phyloP scores from a whole-genome alignment of 2,888 invertebrate species.

The Amphipoea lucens region DNA sequence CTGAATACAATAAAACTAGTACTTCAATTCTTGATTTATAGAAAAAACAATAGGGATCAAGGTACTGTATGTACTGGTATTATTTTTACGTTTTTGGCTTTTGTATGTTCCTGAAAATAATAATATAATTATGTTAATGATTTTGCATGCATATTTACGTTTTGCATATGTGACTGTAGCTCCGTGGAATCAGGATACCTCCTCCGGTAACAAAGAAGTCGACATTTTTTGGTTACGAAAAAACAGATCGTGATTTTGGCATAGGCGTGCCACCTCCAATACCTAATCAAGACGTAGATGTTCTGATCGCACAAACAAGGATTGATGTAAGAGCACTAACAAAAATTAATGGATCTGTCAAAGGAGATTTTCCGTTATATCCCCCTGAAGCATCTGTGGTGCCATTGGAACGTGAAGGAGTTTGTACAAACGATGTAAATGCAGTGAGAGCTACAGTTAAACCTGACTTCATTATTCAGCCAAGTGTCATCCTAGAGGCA shows the following conservation, averaged over 20 bases:
- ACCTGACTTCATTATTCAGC: conserved; percentile 73
- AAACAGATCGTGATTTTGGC: conserved; percentile 74
- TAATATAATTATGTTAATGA: not conserved
- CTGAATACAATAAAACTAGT: not conserved
- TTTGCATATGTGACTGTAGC: conserved; percentile 67
- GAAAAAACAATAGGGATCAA: not conserved
- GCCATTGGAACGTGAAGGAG: conserved; percentile 70
- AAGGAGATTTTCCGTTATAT: conserved; percentile 81
- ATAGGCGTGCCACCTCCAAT: conserved; percentile 56
- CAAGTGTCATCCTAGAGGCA: conserved; percentile 76
- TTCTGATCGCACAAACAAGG: conserved; percentile 80
- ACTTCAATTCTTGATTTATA: not conserved
- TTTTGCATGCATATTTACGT: not conserved
- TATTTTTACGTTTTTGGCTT: no score
- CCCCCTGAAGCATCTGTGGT: conserved; percentile 72
- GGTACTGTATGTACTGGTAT: not conserved
- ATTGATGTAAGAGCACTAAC: conserved; percentile 77
- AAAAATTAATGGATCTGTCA: conserved; percentile 75
- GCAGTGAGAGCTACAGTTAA: conserved; percentile 69
- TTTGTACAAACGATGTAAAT: conserved; percentile 85
- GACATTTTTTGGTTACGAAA: conserved; percentile 78
- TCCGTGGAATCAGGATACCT: conserved; percentile 75
- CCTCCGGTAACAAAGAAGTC: conserved; percentile 44
- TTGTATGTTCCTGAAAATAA: no score
- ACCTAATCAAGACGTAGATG: conserved; percentile 70